Conservation (phyloP, 2,797 vertebrate species). For the Micropoecilia bifurca region DNA sequence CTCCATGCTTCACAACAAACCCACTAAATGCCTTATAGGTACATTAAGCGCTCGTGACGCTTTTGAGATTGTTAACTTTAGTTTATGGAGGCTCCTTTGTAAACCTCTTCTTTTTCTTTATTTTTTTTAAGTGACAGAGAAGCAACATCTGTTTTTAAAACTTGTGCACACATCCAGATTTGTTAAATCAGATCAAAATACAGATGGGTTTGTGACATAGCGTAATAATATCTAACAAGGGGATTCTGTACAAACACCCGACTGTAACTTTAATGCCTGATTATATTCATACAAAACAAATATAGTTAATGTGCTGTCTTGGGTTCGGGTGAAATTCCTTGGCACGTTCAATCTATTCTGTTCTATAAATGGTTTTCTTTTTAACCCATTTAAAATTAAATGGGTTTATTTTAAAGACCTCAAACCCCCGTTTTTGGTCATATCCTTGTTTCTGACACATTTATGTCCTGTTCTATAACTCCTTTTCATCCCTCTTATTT, state of each 20-base stretch:
- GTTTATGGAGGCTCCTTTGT: not conserved
- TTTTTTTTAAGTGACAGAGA: constrained; percentile 47
- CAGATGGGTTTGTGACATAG: not conserved
- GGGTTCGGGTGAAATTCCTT: not conserved
- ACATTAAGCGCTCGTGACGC: constrained; percentile 41
- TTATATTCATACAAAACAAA: not conserved
- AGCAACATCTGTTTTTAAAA: constrained; percentile 41
- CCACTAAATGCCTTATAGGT: constrained; percentile 54
- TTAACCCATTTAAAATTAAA: not conserved
- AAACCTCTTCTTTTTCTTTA: constrained; percentile 48
- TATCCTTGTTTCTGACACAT: not conserved
- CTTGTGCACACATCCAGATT: constrained; percentile 56
- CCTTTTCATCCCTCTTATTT: not conserved
- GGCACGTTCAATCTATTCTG: not conserved
- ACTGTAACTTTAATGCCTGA: not conserved
- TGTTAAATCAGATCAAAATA: constrained; percentile 40
- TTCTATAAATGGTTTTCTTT: not conserved
- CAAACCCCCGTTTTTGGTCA: not conserved
- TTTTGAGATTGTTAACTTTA: constrained; percentile 12
- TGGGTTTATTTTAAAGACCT: not conserved
- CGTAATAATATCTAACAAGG: no score
- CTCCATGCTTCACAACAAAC: constrained; percentile 37
- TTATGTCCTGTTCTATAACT: not conserved
- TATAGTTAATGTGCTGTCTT: not conserved
- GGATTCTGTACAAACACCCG: not conserved